phyloP scores from a whole-genome alignment of 1,140 invertebrate species.

The Marisa cornuarietis region DNA sequence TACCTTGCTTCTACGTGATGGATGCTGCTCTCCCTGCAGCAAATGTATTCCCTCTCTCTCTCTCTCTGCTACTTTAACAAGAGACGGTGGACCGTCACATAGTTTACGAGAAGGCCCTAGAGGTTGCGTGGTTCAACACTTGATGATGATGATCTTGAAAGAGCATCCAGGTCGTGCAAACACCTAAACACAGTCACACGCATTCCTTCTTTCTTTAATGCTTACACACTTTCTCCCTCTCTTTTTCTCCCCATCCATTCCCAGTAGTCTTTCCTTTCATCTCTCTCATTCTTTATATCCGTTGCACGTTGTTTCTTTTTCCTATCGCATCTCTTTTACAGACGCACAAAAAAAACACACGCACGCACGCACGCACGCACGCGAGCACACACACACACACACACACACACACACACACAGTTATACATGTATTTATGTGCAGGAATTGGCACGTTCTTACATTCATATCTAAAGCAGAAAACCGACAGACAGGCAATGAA shows the following conservation, averaged over 20 bases:
- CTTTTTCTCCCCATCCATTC: neutral
- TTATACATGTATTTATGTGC: neutral
- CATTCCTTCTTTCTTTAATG: neutral
- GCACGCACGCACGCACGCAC: no score
- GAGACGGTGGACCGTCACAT: no score
- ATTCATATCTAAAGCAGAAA: neutral
- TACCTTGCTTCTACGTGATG: no score
- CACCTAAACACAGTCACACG: neutral
- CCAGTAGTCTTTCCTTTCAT: neutral
- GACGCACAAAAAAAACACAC: neutral
- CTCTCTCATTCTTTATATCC: slow-evolving; percentile 3
- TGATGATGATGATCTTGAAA: no score
- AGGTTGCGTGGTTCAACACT: no score
- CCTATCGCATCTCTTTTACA: neutral
- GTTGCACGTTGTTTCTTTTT: neutral
- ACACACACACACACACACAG: slow-evolving; percentile 2
- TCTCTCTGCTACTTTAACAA: no score
- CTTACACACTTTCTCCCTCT: neutral
- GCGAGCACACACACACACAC: slow-evolving; percentile 8
- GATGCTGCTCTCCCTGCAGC: no score
- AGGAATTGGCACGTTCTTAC: neutral
- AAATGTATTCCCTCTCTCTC: no score
- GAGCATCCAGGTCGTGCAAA: neutral
- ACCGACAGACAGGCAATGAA: no score
- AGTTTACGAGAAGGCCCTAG: no score